Conservation (phyloP, 2,888 invertebrate genomes). For the Amblyjoppa fuscipennis region DNA sequence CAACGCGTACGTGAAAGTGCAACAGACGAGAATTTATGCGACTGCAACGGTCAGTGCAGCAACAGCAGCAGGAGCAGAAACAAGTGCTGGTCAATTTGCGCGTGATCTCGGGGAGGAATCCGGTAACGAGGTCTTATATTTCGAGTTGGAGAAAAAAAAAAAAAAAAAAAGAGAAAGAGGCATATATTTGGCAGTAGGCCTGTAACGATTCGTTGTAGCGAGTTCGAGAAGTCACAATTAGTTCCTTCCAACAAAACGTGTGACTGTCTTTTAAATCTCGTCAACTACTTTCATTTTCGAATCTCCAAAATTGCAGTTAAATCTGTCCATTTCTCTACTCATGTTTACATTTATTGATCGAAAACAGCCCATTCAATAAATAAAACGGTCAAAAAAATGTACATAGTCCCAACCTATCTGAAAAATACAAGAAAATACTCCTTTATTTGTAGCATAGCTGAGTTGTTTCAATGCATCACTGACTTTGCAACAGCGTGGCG, state of each 20-base stretch:
- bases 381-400: too few relatives aligned
- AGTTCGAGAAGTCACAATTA: neutral
- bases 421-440: too few relatives aligned
- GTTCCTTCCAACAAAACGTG: neutral
- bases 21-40: conserved; percentile 68
- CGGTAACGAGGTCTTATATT: conserved; percentile 72
- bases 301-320: too few relatives aligned
- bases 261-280: neutral
- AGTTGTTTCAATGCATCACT: neutral
- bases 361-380: too few relatives aligned
- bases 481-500: neutral
- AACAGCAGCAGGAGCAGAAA: conserved; percentile 24
- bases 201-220: conserved; percentile 62
- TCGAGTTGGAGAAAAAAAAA: conserved; percentile 49
- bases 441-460: neutral
- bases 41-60: conserved; percentile 46
- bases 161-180: conserved; percentile 42
- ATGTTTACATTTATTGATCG: too few relatives aligned
- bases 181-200: conserved; percentile 4
- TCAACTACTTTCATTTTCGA: neutral
- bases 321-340: too few relatives aligned
- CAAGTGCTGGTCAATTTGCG: conserved; percentile 62
- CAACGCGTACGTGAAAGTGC: conserved; percentile 69
- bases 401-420: too few relatives aligned
- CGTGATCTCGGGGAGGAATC: conserved; percentile 68